Evolutionary conservation across 2,113 vertebrate species (phyloP).

Genomic region (Pluvialis apricaria): DNA sequence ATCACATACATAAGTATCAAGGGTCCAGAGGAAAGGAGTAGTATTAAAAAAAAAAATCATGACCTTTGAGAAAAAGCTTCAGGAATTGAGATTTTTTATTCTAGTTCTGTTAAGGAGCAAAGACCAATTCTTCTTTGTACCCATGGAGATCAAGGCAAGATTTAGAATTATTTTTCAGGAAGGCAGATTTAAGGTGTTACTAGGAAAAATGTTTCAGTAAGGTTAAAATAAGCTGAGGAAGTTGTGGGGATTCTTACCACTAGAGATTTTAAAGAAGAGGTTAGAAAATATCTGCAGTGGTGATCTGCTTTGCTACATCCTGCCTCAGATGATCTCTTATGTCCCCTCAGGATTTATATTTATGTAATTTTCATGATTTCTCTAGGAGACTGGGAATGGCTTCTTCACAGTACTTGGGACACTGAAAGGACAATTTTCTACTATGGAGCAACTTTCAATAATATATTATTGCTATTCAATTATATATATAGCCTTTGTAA

Average conservation of each 20-base stretch:
- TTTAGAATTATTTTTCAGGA: not conserved
- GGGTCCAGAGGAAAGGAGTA: not conserved
- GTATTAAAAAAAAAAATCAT: not conserved
- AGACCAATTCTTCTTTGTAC: not conserved
- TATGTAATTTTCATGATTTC: not conserved
- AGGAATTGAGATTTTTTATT: not conserved
- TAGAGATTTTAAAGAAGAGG: not conserved
- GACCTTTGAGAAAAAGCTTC: not conserved
- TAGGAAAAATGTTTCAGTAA: not conserved
- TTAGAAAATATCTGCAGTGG: not conserved
- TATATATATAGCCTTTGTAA: not conserved
- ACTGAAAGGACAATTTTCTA: not conserved
- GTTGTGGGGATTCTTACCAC: not conserved
- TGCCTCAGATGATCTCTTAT: not conserved
- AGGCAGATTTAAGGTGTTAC: not conserved
- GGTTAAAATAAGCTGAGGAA: not conserved
- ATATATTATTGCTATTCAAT: conserved; percentile 17
- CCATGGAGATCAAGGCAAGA: not conserved
- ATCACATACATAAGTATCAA: not conserved
- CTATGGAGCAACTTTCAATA: not conserved
- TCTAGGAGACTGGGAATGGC: not conserved
- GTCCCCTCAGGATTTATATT: not conserved
- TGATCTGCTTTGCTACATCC: not conserved
- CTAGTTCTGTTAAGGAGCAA: not conserved
- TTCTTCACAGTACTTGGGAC: not conserved